These are phyloP conservation scores for Hyposmocoma kahamanoa DNA, from an alignment of 1,140 invertebrate species.

Conservation along the genomic window DNA sequence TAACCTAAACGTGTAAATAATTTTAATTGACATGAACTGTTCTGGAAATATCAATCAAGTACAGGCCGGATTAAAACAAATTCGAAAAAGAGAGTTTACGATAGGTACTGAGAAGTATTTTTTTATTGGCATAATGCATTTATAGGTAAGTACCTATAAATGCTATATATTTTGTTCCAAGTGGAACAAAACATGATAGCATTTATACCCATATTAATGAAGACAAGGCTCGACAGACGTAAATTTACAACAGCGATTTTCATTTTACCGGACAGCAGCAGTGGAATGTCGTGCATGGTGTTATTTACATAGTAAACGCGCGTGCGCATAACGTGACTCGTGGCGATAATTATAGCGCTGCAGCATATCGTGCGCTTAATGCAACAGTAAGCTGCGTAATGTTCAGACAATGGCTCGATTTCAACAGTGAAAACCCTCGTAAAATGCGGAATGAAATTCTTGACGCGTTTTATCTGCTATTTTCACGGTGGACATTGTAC, in stretches of 20 bases:
- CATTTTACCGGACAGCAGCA: conserved; percentile 21
- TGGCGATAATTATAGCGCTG: conserved; percentile 46
- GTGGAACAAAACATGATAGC: no score
- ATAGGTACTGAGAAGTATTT: no score
- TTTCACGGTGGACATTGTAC: neutral
- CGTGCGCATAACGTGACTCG: conserved; percentile 44
- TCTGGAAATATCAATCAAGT: conserved; percentile 33
- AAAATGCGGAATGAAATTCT: conserved; percentile 36
- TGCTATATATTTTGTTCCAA: no score
- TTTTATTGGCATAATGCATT: no score
- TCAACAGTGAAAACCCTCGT: conserved; percentile 31
- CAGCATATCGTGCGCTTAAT: conserved; percentile 49
- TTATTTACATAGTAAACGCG: conserved; percentile 51
- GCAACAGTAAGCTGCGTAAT: conserved; percentile 43
- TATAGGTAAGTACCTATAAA: no score
- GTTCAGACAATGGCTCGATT: conserved; percentile 40
- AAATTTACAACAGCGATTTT: conserved; percentile 28
- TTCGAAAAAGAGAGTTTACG: no score
- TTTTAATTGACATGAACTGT: conserved; percentile 31
- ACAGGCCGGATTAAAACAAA: no score
- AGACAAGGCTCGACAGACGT: no score
- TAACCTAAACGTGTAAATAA: conserved; percentile 27
- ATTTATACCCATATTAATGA: no score
- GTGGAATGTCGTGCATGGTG: conserved; percentile 37
- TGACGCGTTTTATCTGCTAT: no score